phyloP scores from a whole-genome alignment of 1,140 invertebrate genomes.

The Macrobrachium rosenbergii region DNA sequence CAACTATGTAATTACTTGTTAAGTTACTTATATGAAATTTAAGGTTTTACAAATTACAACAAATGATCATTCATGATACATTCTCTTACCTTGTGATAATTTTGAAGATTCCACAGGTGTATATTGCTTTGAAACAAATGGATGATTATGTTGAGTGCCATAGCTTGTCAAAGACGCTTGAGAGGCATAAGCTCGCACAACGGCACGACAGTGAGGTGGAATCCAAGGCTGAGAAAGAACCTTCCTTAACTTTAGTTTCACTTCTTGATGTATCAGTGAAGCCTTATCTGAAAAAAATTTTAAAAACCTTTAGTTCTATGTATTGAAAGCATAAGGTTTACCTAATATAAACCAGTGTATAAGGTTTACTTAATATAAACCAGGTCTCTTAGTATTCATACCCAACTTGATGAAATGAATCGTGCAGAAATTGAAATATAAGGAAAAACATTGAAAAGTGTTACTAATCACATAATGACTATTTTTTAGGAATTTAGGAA shows the following conservation, averaged over 20 bases:
- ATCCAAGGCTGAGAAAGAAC: neutral
- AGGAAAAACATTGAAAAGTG: too few relatives aligned
- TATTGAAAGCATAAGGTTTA: too few relatives aligned
- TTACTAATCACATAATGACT: too few relatives aligned
- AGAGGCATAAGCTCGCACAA: neutral
- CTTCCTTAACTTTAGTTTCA: neutral
- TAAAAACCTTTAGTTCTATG: neutral
- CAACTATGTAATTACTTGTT: too few relatives aligned
- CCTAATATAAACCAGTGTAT: too few relatives aligned
- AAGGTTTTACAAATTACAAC: neutral
- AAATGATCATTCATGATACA: neutral
- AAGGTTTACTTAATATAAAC: too few relatives aligned
- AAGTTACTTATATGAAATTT: too few relatives aligned
- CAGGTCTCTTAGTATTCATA: too few relatives aligned
- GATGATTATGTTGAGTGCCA: neutral
- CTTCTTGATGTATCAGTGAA: neutral
- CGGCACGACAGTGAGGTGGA: neutral
- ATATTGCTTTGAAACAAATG: neutral
- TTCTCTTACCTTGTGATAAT: neutral
- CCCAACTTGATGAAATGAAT: neutral
- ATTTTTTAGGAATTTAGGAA: too few relatives aligned
- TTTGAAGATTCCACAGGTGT: neutral
- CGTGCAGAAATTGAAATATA: neutral
- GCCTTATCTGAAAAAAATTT: neutral
- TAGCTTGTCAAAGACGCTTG: constrained; percentile 1